These are phyloP conservation scores for Lottia scabra DNA, from an alignment of 2,888 invertebrate species.

Conservation along the genomic window DNA sequence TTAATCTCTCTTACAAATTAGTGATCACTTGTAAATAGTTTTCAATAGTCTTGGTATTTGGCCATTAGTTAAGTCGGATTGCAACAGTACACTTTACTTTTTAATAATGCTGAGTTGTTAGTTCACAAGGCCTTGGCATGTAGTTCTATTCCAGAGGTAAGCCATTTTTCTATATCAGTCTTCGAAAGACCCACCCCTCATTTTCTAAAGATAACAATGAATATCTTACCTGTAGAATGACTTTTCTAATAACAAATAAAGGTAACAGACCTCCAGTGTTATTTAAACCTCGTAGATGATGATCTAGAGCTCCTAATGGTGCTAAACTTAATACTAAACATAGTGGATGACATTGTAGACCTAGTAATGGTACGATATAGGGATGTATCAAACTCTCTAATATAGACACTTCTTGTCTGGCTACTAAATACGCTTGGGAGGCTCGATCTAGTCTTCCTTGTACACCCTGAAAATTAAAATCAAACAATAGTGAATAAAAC, in stretches of 20 bases:
- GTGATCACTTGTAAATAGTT: too few species aligned
- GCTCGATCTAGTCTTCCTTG: slow-evolving; percentile 50
- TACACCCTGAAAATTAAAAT: slow-evolving; percentile 33
- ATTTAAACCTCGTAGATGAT: slow-evolving; percentile 85
- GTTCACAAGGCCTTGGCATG: too few species aligned
- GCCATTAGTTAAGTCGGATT: too few species aligned
- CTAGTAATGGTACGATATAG: slow-evolving; percentile 92
- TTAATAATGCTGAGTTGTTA: too few species aligned
- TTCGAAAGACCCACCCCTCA: too few species aligned
- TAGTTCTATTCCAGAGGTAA: too few species aligned
- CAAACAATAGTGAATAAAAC: neutral
- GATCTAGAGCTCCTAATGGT: slow-evolving; percentile 90
- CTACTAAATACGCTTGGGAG: slow-evolving; percentile 89
- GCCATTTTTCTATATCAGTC: too few species aligned
- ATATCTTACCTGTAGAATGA: slow-evolving; percentile 80
- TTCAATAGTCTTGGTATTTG: too few species aligned
- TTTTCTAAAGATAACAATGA: too few species aligned
- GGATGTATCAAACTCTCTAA: slow-evolving; percentile 88
- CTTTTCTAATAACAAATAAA: slow-evolving; percentile 83
- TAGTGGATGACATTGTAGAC: slow-evolving; percentile 89
- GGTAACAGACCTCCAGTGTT: slow-evolving; percentile 86
- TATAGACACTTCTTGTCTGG: slow-evolving; percentile 93
- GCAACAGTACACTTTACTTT: too few species aligned
- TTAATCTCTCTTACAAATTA: too few species aligned
- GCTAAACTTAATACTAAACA: slow-evolving; percentile 91